Evolutionary conservation across 2,797 vertebrate species (phyloP).

Genomic region (Sebastolobus altivelis): DNA sequence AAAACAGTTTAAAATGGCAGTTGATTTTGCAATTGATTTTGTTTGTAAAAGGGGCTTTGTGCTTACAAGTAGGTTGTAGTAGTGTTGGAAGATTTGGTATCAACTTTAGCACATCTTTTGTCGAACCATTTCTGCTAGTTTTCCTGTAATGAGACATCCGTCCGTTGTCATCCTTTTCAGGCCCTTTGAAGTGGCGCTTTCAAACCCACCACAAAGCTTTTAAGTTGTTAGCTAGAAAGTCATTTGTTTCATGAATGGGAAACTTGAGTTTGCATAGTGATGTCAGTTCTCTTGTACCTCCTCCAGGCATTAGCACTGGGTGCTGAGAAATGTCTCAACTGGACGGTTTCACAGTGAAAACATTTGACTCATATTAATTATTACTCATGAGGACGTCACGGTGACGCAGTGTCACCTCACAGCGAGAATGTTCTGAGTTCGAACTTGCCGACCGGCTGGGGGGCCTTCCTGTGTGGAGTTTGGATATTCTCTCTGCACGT

Average conservation of each 20-base stretch:
- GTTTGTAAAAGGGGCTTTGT: neutral
- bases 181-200: neutral
- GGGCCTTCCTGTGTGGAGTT: neutral
- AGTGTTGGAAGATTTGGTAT: neutral
- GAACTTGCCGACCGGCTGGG: neutral
- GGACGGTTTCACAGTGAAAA: neutral
- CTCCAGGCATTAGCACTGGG: neutral
- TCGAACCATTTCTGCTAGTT: neutral
- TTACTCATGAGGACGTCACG: neutral
- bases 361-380: neutral
- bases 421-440: neutral
- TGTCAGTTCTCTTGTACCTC: neutral
- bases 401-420: neutral
- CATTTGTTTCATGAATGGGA: neutral
- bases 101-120: neutral
- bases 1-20: no score
- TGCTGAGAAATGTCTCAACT: neutral
- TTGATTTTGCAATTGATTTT: neutral
- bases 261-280: neutral
- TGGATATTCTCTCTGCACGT: no score
- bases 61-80: neutral
- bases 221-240: neutral
- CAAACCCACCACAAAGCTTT: neutral
- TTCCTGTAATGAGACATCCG: neutral
- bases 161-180: neutral